Conservation (phyloP, 2,888 invertebrate genomes). For the Schrankia costaestrigalis region DNA sequence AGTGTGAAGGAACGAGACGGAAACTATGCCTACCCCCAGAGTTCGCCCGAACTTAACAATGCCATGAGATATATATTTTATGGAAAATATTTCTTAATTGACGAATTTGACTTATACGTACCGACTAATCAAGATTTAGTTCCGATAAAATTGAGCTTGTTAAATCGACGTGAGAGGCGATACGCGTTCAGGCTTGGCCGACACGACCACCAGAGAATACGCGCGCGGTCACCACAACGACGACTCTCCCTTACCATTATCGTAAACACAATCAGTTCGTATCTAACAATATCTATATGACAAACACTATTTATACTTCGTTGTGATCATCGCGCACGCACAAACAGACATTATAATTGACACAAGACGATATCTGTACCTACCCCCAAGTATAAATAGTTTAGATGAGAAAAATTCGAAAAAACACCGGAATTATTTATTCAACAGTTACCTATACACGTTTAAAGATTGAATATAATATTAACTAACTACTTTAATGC, state of each 20-base stretch:
- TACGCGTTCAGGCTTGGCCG: slow-evolving; percentile 47
- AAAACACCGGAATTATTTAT: slow-evolving; percentile 30
- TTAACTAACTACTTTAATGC: slow-evolving; percentile 67
- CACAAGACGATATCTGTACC: slow-evolving; percentile 72
- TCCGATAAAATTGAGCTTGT: slow-evolving; percentile 76
- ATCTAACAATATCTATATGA: no score
- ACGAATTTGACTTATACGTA: slow-evolving; percentile 72
- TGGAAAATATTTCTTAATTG: slow-evolving; percentile 59
- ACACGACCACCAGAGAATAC: slow-evolving; percentile 38
- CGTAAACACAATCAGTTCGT: no score
- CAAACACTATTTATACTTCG: no score
- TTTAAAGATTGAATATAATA: slow-evolving; percentile 72
- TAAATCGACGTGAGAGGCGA: slow-evolving; percentile 66
- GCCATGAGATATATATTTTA: slow-evolving; percentile 33
- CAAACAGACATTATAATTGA: slow-evolving; percentile 62
- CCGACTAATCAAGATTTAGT: slow-evolving; percentile 63
- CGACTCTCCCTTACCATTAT: no score
- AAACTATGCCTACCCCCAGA: slow-evolving; percentile 42
- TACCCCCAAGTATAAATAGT: slow-evolving; percentile 65
- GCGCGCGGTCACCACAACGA: slow-evolving; percentile 36
- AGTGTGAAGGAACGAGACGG: slow-evolving; percentile 37
- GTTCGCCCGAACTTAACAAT: slow-evolving; percentile 38
- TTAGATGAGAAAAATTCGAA: slow-evolving; percentile 65
- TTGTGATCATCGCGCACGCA: slow-evolving; percentile 29
- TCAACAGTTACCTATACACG: slow-evolving; percentile 60